phyloP scores from a whole-genome alignment of 2,113 vertebrate genomes.

The Morone saxatilis region DNA sequence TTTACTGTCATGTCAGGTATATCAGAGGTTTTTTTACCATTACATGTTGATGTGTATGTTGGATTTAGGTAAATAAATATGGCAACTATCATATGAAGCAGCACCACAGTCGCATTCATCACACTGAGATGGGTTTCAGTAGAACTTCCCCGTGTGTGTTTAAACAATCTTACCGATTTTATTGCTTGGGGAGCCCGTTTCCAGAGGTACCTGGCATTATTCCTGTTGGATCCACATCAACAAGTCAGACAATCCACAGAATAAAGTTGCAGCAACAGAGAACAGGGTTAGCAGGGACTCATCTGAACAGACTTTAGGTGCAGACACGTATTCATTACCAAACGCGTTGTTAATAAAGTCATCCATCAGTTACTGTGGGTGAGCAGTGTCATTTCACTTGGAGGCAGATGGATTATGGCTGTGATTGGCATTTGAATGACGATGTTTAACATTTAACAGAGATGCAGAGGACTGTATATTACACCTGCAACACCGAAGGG shows the following conservation, averaged over 20 bases:
- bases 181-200: constrained; percentile 95
- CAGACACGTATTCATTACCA: not conserved
- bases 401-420: not conserved
- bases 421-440: not conserved
- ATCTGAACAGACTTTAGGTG: not conserved
- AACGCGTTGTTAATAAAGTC: no score
- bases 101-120: not conserved
- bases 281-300: not conserved
- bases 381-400: not conserved
- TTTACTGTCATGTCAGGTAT: not conserved
- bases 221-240: constrained; percentile 83
- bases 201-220: constrained; percentile 97
- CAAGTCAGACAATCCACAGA: not conserved
- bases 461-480: not conserved
- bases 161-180: constrained; percentile 90
- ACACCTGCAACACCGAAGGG: not conserved
- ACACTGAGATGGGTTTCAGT: not conserved
- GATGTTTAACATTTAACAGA: not conserved
- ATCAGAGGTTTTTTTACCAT: not conserved
- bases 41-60: not conserved
- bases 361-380: no score
- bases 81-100: not conserved
- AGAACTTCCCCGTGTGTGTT: not conserved
- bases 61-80: not conserved
- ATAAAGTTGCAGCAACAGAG: not conserved